phyloP scores from a whole-genome alignment of 2,797 vertebrate species.

The Lacerta agilis region DNA sequence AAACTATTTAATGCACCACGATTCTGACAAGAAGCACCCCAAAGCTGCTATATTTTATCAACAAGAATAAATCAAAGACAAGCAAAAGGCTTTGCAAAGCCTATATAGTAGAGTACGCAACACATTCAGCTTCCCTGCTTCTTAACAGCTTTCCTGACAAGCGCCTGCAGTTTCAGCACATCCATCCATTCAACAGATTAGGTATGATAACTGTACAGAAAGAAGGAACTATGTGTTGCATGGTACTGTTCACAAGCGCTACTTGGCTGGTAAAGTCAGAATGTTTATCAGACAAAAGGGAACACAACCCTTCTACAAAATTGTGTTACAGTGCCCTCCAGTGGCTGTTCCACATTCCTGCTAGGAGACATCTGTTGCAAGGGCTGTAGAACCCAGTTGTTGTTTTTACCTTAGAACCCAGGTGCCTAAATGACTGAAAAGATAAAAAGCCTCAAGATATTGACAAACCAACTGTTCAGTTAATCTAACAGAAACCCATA shows the following conservation, averaged over 20 bases:
- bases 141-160: background rate
- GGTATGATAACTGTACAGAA: background rate
- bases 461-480: background rate
- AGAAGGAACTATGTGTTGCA: background rate
- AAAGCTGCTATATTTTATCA: background rate
- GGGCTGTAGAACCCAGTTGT: no score
- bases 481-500: background rate
- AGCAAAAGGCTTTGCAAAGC: background rate
- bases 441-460: background rate
- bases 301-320: background rate
- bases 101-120: background rate
- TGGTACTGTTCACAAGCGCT: no score
- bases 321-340: slow-evolving; percentile 7
- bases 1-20: no score
- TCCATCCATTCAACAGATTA: background rate
- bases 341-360: background rate
- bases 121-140: background rate
- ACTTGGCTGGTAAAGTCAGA: background rate
- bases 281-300: background rate
- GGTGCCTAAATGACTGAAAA: background rate
- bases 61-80: background rate
- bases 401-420: no score
- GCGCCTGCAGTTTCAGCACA: background rate
- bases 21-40: no score
- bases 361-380: no score